Evolutionary conservation across 2,113 vertebrate species (phyloP).

Genomic region (Rhinolophus ferrumequinum): DNA sequence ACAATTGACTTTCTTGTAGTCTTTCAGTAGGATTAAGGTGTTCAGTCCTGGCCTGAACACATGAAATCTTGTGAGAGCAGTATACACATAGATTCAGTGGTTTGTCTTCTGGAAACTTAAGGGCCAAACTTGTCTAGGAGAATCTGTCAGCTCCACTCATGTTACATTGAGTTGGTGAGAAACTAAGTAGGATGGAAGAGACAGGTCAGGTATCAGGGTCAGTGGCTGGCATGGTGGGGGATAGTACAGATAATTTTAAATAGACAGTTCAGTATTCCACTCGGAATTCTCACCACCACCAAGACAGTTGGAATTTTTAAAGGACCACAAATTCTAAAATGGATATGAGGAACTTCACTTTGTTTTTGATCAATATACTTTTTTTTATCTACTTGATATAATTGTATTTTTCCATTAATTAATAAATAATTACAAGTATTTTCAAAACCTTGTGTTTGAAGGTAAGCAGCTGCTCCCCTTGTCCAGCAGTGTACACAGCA

Average conservation of each 20-base stretch:
- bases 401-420: constrained; percentile 66
- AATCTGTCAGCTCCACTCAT: not conserved
- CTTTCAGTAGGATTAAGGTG: not conserved
- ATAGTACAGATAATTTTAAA: constrained; percentile 44
- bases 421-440: constrained; percentile 48
- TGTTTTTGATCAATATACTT: constrained; percentile 36
- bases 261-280: not conserved
- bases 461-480: constrained; percentile 97
- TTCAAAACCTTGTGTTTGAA: constrained; percentile 79
- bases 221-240: not conserved
- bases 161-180: not conserved
- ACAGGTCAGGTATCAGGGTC: not conserved
- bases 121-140: not conserved
- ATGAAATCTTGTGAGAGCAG: not conserved
- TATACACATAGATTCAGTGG: not conserved
- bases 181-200: not conserved
- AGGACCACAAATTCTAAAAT: constrained; percentile 32
- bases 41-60: not conserved
- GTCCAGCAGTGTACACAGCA: constrained; percentile 93
- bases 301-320: not conserved
- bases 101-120: constrained; percentile 17
- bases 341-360: not conserved
- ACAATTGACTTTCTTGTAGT: not conserved
- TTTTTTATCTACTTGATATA: constrained; percentile 31
- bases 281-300: not conserved